Evolutionary conservation across 2,888 invertebrate species (phyloP), one percentile per base, ranked within the genome.

Genomic region (Euclidia mi): DNA sequence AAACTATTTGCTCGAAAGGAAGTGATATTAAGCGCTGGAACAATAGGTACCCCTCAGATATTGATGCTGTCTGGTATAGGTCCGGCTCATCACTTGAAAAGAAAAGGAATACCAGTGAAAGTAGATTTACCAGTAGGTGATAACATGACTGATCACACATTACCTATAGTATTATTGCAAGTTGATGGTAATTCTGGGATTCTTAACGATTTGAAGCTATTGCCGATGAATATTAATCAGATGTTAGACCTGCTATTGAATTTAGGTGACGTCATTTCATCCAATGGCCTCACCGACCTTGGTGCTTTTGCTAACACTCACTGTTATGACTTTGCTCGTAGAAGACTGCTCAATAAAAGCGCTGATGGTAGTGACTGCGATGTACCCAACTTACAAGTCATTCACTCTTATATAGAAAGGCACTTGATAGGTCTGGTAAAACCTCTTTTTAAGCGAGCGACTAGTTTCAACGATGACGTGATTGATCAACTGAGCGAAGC

Each of bases 61-160:
- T 53, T 92, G 44, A 78, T 88, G 88, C 53, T 85, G 17, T 92
- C 91, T 0, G 92, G 92, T 0, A 61, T 92, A 1, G 92, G 91
- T 0, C 87, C 81, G 0, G 72, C 79, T 1, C 70, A 77, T 0
- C 89, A 89, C 42, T 70, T 91, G 29, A 29, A 58, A 3, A 40
- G 59, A 3, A 64, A 87, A 45, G 70, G 71, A 0, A 83, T 91
- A 12, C 51, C 68, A 0, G 78, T 87, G 1, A 74, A 69, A 29
- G 74, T 69, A 0, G 74, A 90, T 49, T 53, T 88, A 12, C 80
- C 90, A 0, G 91, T 92, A 1, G 91, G 91, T 0, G 72, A 84
- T 0, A 70, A 79, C 20, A 76, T 91, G 82, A 77, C 67, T 1
- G 91, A 91, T 37, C 91, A 92, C 55, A 61, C 77, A 0, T 17